Evolutionary conservation across 2,113 vertebrate species (phyloP).

Genomic region (Phaetusa simplex): DNA sequence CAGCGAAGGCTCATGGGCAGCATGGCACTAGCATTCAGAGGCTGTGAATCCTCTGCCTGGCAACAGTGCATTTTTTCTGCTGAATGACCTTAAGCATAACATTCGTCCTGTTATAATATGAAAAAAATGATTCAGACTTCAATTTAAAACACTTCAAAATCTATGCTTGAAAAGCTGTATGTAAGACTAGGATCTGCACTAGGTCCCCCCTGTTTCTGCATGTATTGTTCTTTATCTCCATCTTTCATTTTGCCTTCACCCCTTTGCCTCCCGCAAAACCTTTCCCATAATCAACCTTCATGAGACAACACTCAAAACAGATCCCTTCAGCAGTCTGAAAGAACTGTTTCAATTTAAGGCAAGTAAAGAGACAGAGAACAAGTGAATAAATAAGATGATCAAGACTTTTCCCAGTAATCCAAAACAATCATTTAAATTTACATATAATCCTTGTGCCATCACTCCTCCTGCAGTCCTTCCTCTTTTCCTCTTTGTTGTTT

Average conservation of each 20-base stretch:
- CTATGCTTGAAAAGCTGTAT: neutral
- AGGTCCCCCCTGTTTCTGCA: neutral
- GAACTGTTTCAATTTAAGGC: neutral
- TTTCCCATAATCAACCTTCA: neutral
- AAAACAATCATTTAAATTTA: neutral
- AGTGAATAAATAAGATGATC: neutral
- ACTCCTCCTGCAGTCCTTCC: neutral
- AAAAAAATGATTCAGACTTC: constrained; percentile 11
- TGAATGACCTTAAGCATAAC: neutral
- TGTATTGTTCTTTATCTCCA: neutral
- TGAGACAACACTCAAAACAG: neutral
- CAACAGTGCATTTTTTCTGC: neutral
- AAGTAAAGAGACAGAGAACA: neutral
- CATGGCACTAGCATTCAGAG: neutral
- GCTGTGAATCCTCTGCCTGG: neutral
- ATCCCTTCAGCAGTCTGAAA: neutral
- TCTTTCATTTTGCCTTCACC: neutral
- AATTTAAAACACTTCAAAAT: constrained; percentile 13
- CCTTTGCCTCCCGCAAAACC: neutral
- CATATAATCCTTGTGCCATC: neutral
- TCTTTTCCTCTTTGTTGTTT: neutral
- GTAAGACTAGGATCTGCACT: neutral
- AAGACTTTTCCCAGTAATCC: neutral
- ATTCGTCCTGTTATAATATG: neutral
- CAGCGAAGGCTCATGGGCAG: neutral